Base-by-base conservation (phyloP, 2,888 invertebrate genomes). In the Heliconius hortense region DNA sequence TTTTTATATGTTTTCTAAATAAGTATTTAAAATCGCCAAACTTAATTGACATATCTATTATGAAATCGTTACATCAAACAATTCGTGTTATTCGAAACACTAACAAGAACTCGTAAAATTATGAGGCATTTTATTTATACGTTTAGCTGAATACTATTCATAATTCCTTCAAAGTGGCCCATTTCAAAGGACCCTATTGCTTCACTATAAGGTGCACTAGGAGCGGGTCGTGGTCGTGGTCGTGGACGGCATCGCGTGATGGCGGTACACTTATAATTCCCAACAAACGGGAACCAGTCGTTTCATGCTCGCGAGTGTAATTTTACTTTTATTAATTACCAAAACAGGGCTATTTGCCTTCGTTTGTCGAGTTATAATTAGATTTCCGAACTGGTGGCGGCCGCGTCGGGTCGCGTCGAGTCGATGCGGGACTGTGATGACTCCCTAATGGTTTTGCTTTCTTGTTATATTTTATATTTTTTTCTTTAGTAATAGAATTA, bases 311-410 rank as follows among this genome's bases (percentile, higher is more conserved):
- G 79, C 74, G 59, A 70, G 69, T 76, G 63, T 80, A 78, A 79
- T 79, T 80, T 80, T 78, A 80, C 78, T 78, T 81, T 82, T 82
- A 82, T 83, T 83, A 81, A 83, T 83, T 81, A 82, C 81, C 81
- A 81, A 80, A 81, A 81, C 77, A 79, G 75, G 76, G 79, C 77
- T 80, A 79, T 80, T 80, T 79, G 79, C 77, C 78, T 80, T 77
- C 79, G 80, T 79, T 79, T 81, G 80, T 81, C 78, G 75, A 70
- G 78, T 78, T 82, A 80, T 82, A 82, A 82, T 82, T 82, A 81
- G 82, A 82, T 82, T 82, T 82, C 82, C 82, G 81, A 81, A 77
- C 69, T 72, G 81, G 79, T 79, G 76, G 68, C 74, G 76, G 73
- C 74, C 74, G 77, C 60, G 77, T 77, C 70, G 68, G 24, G 31